Conservation (phyloP, 2,888 invertebrate species). For the Rhabditophanes sp. region DNA sequence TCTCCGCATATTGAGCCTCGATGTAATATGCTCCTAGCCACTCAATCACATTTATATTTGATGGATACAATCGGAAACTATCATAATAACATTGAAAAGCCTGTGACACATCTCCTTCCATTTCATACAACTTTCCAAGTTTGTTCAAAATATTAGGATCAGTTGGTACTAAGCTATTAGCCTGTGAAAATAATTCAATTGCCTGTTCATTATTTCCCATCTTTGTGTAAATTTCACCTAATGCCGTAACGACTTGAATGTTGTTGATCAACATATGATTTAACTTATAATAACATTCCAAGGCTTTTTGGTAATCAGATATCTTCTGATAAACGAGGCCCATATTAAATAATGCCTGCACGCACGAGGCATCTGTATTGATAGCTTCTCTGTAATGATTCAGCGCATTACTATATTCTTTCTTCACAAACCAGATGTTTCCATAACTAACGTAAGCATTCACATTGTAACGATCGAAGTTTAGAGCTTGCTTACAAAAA, state of each 20-base stretch:
- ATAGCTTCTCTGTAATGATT: constrained; percentile 54
- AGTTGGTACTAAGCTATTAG: constrained; percentile 65
- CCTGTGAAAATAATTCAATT: constrained; percentile 54
- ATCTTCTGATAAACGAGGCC: constrained; percentile 58
- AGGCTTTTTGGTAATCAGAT: constrained; percentile 58
- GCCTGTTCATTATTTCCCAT: constrained; percentile 52
- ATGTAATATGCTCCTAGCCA: constrained; percentile 73
- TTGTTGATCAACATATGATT: constrained; percentile 58
- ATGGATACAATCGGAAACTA: constrained; percentile 60
- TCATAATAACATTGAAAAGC: constrained; percentile 69
- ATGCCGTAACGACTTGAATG: constrained; percentile 62
- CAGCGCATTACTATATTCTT: constrained; percentile 24
- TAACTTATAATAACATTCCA: constrained; percentile 65
- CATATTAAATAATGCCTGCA: constrained; percentile 46
- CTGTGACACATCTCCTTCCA: constrained; percentile 73
- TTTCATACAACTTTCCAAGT: constrained; percentile 73
- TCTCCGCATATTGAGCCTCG: constrained; percentile 71
- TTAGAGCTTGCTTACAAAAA: constrained; percentile 60
- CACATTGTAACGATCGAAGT: constrained; percentile 62
- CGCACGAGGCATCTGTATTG: constrained; percentile 62
- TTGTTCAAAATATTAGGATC: constrained; percentile 76
- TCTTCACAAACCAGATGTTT: constrained; percentile 59
- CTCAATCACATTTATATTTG: constrained; percentile 62
- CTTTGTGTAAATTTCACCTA: constrained; percentile 61
- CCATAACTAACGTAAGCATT: constrained; percentile 62